Base-by-base conservation (phyloP, 2,113 vertebrate species). In the Pangasianodon hypophthalmus region DNA sequence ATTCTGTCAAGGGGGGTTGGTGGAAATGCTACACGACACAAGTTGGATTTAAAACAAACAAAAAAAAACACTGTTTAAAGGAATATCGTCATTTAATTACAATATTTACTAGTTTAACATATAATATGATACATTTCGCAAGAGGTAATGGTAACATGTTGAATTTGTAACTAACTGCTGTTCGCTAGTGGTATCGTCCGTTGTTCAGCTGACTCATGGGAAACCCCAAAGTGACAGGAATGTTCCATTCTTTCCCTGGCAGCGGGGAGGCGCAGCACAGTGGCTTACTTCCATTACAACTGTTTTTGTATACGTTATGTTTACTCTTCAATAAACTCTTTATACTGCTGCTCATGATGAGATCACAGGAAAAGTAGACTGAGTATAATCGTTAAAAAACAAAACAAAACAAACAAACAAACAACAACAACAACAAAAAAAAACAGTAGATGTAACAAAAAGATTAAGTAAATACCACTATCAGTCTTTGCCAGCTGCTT, bases 201-300 rank as follows among this genome's bases (percentile, higher is more conserved):
- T 46, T 16, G 86, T 91, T 94, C 96, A 95, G 94, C 95, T 94
- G 95, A 95, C 92, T 91, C 73, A 71, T 92, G 94, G 94, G 95
- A 94, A 95, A 94, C 94, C 94, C 95, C 93, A 88, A 92, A 80
- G 94, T 95, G 94, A 95, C 92, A 88, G 91, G 86, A 86, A 93
- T 90, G 90, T 94, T 94, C 93, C 92, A 91, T 87, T 41, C 50
- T 29, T 75, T 16, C 13, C 32, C 64, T 56, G 67, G 29, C 90
- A 75, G 85, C 54, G 86, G 86, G 86, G 90, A 67, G 48, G 79
- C 16, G 48, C 32, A 67, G 32, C 54, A 60, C 82, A 44, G 21
- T 0, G 13, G 18, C 2, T 62, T 16, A 29, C 18, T 84, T 62
- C 58, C n/a, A 44, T 62, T 24, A 46, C 21, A 46, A 9, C 62